Base-by-base conservation (phyloP, 35 echinoderm and acorn worm species). In the Ptychodera flava region DNA sequence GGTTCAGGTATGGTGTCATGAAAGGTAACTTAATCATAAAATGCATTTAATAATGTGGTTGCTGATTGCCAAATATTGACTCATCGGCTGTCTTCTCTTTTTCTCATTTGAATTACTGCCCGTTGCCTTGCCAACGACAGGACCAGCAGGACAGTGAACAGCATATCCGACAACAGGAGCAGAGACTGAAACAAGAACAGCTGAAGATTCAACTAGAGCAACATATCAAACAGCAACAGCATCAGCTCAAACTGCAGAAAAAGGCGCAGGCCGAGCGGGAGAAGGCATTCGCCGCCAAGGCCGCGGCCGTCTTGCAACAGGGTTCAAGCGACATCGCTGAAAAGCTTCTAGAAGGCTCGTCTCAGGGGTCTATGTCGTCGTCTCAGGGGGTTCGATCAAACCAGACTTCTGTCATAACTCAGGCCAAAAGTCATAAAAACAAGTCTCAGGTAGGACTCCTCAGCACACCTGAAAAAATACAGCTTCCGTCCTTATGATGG, bases 201-300 rank as follows among this genome's bases (percentile, higher is more conserved):
- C 79, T 98, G 80, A 98, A 92, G 0, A 78, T 87, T 35, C 95
- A 98, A 77, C 93, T 98, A 45, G 95, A 98, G 86, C 93, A 98
- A 53, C 92, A 98, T 76, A 98, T 98, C 78, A 98, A 98, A 78
- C 85, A 91, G 29, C 95, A 98, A 80, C 95, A 98, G 36, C 90
- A 88, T 16, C 95, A 98, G 36, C 88, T 98, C 15, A 87, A 93
- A 37, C 38, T 98, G 31, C 95, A 94, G 53, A 98, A 98, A 77
- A 93, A 80, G 37, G 85, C 93, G 36, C 31, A 90, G 85, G 83
- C 88, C 29, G 90, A 89, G 33, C 34, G 85, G 16, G 83, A 91
- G 81, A 86, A 89, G 45, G 82, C 77, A 75, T 31, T 85, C 30
- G 78, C 77, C 76, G 29, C 36, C 35, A 82, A 90, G 83, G 83